phyloP scores from a whole-genome alignment of 35 echinoderm and acorn worm species.

The Lytechinus pictus region DNA sequence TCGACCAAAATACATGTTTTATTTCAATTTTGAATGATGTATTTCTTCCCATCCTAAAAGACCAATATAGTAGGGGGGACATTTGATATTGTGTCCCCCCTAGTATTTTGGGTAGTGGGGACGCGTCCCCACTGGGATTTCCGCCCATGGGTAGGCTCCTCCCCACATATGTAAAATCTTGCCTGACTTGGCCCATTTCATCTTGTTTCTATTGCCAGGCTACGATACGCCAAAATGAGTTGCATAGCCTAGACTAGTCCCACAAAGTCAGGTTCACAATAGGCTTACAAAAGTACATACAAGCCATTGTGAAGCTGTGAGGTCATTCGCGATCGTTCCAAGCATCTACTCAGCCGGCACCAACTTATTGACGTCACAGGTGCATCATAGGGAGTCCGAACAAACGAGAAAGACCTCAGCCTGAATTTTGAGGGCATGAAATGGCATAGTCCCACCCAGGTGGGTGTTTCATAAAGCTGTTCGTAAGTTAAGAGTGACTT shows the following conservation, averaged over 20 bases:
- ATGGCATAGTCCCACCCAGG: background rate
- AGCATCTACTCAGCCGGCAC: background rate
- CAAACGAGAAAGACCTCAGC: background rate
- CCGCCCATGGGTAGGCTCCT: no score
- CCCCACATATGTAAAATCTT: no score
- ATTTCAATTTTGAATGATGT: no score
- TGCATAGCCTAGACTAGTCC: background rate
- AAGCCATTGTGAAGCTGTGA: conserved; percentile 19
- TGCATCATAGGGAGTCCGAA: background rate
- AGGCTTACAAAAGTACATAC: background rate
- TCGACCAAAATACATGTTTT: no score
- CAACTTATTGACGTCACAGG: conserved; percentile 3
- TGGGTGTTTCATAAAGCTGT: no score
- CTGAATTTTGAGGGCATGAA: background rate
- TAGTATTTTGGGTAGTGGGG: no score
- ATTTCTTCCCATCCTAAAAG: no score
- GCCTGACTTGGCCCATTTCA: no score
- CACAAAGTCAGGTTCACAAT: background rate
- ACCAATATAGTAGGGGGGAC: no score
- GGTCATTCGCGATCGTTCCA: conserved; percentile 17
- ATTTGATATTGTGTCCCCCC: no score
- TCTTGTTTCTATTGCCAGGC: background rate
- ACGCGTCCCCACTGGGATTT: no score
- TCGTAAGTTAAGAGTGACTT: no score
- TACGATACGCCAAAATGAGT: background rate